Percentiles rank a stretch among this genome's conserved stretches.
phyloP scores from a whole-genome alignment of 1,140 invertebrate species.

The Akabosia matsudoensis region DNA sequence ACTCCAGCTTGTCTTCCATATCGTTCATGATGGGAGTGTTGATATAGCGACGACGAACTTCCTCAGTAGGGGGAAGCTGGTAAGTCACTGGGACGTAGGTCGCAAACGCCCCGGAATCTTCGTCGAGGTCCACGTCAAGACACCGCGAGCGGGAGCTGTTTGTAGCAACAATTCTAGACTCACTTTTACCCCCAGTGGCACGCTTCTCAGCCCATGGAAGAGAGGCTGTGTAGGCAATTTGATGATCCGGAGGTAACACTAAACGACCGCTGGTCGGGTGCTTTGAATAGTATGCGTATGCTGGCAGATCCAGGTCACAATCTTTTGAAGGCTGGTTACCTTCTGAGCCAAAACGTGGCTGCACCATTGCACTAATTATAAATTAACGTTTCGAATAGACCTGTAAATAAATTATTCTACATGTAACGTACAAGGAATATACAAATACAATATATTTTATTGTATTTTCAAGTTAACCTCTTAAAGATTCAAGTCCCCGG shows the following conservation, averaged over 20 bases:
- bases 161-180: constrained; percentile 15
- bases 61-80: constrained; percentile 33
- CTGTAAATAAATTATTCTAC: too few species aligned
- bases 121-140: constrained; percentile 36
- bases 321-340: neutral
- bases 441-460: too few species aligned
- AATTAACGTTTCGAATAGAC: neutral
- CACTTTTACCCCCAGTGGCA: neutral
- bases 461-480: too few species aligned
- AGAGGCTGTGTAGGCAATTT: constrained; percentile 30
- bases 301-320: constrained; percentile 16
- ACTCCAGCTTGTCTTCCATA: constrained; percentile 27
- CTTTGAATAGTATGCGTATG: constrained; percentile 27
- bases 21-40: constrained; percentile 27
- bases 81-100: constrained; percentile 32
- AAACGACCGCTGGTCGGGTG: constrained; percentile 30
- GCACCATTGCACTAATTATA: neutral
- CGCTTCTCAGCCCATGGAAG: constrained; percentile 27
- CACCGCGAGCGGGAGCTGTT: constrained; percentile 24
- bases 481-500: too few species aligned
- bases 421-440: too few species aligned
- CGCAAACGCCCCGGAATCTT: constrained; percentile 31
- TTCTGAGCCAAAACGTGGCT: neutral
- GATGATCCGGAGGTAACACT: constrained; percentile 31
- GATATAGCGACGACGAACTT: constrained; percentile 26